Evolutionary conservation across 2,888 invertebrate genomes (phyloP), one percentile per base, ranked within the genome.

Genomic region (Morpho achilles): DNA sequence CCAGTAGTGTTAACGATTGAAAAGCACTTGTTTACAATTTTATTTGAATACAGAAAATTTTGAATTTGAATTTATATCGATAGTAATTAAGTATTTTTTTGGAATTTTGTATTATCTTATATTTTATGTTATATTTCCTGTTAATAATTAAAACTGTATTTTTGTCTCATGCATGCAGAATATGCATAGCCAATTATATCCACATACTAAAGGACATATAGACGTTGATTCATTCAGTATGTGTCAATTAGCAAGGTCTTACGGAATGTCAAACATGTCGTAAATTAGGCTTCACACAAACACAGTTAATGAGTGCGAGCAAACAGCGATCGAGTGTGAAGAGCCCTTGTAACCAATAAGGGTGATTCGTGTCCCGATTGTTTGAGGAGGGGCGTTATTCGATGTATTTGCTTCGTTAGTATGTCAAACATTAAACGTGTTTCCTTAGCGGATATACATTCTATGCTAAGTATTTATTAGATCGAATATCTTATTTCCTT

Each of bases 331-430:
- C 67, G 68, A 74, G 76, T 75, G 73, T 73, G 77, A 79, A 84
- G 79, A 80, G 84, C 82, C 80, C 86, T 86, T 84, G 85, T 84
- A 80, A 68, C 82, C 81, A 86, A 87, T 88, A 84, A 81, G 82
- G 82, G 79, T 70, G 71, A 78, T 80, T 73, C 75, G 67, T 83
- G 82, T 84, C 72, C 71, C 68, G 76, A 80, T 82, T 86, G 85
- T 85, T 84, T 84, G 84, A 72, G 69, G 69, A 76, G 74, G 71
- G 76, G 74, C 72, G 72, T 72, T 75, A 80, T 77, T 75, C 67
- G 71, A 61, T 70, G 72, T 85, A 83, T 85, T 86, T 86, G 76
- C 73, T 75, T 70, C 71, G 69, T 64, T 63, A 56, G 69, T 67
- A 69, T 54, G 50, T 49, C 49, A 49, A 55, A 59, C 46, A 50